Base-by-base conservation (phyloP, 1,140 invertebrate species). In the Pogonus chalceus region DNA sequence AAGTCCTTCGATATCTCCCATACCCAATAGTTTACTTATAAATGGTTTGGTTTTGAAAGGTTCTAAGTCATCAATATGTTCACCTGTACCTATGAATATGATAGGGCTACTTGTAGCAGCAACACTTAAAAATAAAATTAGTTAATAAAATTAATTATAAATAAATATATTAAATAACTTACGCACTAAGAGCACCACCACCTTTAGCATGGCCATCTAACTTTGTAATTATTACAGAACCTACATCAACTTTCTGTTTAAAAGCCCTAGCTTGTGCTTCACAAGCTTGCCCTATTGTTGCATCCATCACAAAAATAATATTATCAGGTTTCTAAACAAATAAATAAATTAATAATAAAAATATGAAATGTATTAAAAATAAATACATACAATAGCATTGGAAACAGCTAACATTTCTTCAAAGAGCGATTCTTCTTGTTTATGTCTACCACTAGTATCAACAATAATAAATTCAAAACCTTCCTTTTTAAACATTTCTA, bases 391-490 rank as follows among this genome's bases (percentile, higher is more conserved):
- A 69, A 98, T 83, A 54, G 92, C 92, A 80, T 96, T 98, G 2
- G 93, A 85, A 52, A 99, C 95, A 78, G 96, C 92, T 74, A 99
- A 94, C 97, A 99, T 99, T 78, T 99, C 97, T 73, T 99, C 97
- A 75, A 99, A 99, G 1, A 99, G 73, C 3, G 96, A 96, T 65
- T 98, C 96, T 74, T 99, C 96, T 68, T 99, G 97, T 72, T 99
- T 99, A 72, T 99, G 97, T 55, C 97, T 79, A 64, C 97, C 97
- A 74, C 93, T 97, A 0, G 97, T 99, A 73, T 99, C 97, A 22
- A 99, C 96, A 69, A 99, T 98, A 57, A 99, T 99, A 69, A 99
- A 96, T 79, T 99, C 97, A 78, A 99, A 99, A 24, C 90, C 90
- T 80, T 99, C 96, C 54, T 90, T 89, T 72, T 96, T 97, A 65